Base-by-base conservation (phyloP, 2,797 vertebrate genomes). In the Yasuhikotakia modesta region DNA sequence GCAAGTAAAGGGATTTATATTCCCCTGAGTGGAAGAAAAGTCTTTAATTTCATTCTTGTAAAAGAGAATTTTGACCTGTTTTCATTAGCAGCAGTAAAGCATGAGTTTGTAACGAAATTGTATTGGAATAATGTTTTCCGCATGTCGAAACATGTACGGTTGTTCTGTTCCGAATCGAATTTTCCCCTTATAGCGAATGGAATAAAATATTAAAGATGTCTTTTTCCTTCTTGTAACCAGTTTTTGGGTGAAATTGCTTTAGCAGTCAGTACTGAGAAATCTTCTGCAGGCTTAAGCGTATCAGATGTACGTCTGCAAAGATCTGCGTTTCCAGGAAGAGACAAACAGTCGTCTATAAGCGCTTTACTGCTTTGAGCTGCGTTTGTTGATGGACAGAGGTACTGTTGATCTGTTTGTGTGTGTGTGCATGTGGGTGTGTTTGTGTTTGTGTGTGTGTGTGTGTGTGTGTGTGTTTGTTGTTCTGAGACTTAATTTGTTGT, bases 51-150 rank as follows among this genome's bases (percentile, higher is more conserved):
- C 52, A 78, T 81, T 77, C 78, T 65, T 67, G 82, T 85, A 80
- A 82, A 82, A 81, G 78, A 52, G 75, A 80, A 68, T 77, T 71
- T 69, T 79, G 77, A 85, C 57, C 82, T 71, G 13, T 24, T 83
- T 83, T 85, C 70, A 79, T 82, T 78, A 81, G 76, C 60, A 64
- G 66, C 81, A 79, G 60, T 83, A 86, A 85, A 85, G 86, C 80
- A 87, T 57, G 30, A 55, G 55, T 83, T 80, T 85, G 79, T 78
- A 84, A 82, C 75, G 70, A 79, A 63, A 79, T 83, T 79, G 73
- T 73, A 68, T 65, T 82, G 61, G 64, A 79, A 70, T 84, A 86
- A 86, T 84, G 81, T 79, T 84, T 88, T 85, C 84, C 84, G 82
- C 61, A 81, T 86, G 87, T 82, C 43, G 79, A 81, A 39, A 39